Evolutionary conservation across 2,888 invertebrate genomes (phyloP).

Genomic region (Phragmatobia fuliginosa): DNA sequence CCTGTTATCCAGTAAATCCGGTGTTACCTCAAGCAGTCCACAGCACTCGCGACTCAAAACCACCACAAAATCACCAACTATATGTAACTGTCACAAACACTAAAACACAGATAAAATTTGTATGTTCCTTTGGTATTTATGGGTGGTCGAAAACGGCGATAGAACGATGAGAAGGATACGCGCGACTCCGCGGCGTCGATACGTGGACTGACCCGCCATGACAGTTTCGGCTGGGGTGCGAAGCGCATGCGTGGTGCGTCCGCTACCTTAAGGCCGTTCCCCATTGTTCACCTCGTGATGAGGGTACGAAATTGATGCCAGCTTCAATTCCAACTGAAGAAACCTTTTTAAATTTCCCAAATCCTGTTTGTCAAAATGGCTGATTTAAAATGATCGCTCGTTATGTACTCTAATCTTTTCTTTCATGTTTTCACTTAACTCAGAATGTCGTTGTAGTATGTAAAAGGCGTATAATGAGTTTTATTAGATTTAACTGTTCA

Average conservation of each 20-base stretch:
- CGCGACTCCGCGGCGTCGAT: conserved; percentile 75
- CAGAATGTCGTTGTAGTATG: conserved; percentile 36
- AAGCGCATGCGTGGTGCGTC: conserved; percentile 71
- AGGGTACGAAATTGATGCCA: conserved; percentile 57
- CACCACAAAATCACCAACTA: conserved; percentile 35
- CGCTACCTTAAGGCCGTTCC: conserved; percentile 72
- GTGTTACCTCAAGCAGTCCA: conserved; percentile 45
- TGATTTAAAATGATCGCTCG: conserved; percentile 46
- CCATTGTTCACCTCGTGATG: conserved; percentile 72
- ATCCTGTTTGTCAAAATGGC: conserved; percentile 52
- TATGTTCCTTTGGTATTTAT: conserved; percentile 42
- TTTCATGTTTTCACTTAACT: conserved; percentile 43
- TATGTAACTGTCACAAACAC: conserved; percentile 54
- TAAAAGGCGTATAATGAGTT: conserved; percentile 32
- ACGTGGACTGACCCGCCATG: conserved; percentile 83
- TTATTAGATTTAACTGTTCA: conserved; percentile 37
- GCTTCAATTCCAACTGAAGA: conserved; percentile 58
- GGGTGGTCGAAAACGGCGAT: conserved; percentile 34
- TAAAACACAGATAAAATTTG: conserved; percentile 46
- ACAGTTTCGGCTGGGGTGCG: conserved; percentile 73
- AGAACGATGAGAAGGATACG: conserved; percentile 51
- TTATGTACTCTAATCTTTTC: conserved; percentile 41
- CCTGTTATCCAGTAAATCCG: conserved; percentile 67
- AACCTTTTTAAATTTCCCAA: conserved; percentile 64
- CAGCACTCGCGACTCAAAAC: conserved; percentile 46